phyloP scores from a whole-genome alignment of 2,113 vertebrate genomes.

The Mastomys coucha region DNA sequence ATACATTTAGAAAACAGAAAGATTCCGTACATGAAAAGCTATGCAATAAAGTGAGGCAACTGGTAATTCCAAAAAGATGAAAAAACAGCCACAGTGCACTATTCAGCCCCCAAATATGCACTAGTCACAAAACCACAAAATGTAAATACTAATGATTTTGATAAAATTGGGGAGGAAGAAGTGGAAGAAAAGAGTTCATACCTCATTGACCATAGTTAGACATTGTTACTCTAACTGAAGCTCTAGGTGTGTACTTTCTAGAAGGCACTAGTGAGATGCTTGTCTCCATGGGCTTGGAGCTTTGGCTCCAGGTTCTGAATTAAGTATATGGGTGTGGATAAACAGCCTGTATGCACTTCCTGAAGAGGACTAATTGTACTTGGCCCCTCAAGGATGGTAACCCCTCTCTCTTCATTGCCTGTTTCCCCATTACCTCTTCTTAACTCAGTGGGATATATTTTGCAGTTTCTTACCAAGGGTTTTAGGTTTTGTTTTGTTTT shows the following conservation, averaged over 20 bases:
- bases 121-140: neutral
- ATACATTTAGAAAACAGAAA: neutral
- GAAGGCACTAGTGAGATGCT: neutral
- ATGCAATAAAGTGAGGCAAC: neutral
- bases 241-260: neutral
- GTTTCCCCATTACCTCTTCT: neutral
- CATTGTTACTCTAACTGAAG: slow-evolving; percentile 14
- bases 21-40: neutral
- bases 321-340: neutral
- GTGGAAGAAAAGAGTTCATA: neutral
- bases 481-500: neutral
- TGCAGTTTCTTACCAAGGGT: neutral
- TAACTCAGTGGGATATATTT: neutral
- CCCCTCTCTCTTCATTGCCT: too few species aligned
- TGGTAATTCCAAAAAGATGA: neutral
- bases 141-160: neutral
- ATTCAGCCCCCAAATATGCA: neutral
- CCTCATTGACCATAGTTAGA: neutral
- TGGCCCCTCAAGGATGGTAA: neutral
- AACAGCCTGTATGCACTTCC: neutral
- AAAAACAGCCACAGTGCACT: neutral
- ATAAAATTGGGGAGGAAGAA: neutral
- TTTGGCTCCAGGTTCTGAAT: neutral
- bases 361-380: neutral
- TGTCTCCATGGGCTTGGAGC: neutral